phyloP scores from a whole-genome alignment of 37 sponge, comb jelly and placozoan genomes.

The Chondrilla cf. caribensis region DNA sequence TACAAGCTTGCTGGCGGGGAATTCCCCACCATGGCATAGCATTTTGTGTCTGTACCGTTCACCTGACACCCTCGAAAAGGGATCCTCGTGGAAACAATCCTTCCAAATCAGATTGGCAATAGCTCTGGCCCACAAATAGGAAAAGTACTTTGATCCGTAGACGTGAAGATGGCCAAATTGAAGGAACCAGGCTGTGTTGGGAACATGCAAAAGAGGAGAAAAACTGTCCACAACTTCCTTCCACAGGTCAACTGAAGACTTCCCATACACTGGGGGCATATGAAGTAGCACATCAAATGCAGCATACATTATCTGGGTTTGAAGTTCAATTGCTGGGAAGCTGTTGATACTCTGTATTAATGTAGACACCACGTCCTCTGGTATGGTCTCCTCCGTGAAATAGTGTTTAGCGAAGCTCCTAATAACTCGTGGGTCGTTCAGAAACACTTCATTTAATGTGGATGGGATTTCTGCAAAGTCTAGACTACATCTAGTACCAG shows the following conservation, averaged over 20 bases:
- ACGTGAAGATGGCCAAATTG: slow-evolving; percentile 79
- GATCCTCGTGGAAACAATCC: slow-evolving; percentile 68
- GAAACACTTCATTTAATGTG: slow-evolving; percentile 85
- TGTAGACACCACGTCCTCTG: background rate
- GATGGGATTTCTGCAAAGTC: slow-evolving; percentile 97
- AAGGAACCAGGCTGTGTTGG: slow-evolving; percentile 60
- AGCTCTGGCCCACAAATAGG: slow-evolving; percentile 89
- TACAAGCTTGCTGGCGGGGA: slow-evolving; percentile 51
- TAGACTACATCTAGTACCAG: slow-evolving; percentile 88
- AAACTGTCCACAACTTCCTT: slow-evolving; percentile 36
- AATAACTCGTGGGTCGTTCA: slow-evolving; percentile 62
- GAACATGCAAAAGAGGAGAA: slow-evolving; percentile 27
- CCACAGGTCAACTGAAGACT: slow-evolving; percentile 20
- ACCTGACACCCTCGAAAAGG: slow-evolving; percentile 65
- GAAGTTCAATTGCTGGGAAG: slow-evolving; percentile 61
- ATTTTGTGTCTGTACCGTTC: slow-evolving; percentile 45
- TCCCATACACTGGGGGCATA: background rate
- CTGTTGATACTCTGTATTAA: slow-evolving; percentile 21
- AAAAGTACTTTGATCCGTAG: slow-evolving; percentile 91
- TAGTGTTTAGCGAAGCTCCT: slow-evolving; percentile 59
- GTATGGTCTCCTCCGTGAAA: slow-evolving; percentile 30
- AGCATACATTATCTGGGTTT: slow-evolving; percentile 68
- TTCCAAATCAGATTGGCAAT: slow-evolving; percentile 83
- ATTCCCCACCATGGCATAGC: slow-evolving; percentile 67
- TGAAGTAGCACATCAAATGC: slow-evolving; percentile 75